These are phyloP conservation scores for Eulemur macaco DNA, from an alignment of 2,113 vertebrate genomes.

Conservation along the genomic window DNA sequence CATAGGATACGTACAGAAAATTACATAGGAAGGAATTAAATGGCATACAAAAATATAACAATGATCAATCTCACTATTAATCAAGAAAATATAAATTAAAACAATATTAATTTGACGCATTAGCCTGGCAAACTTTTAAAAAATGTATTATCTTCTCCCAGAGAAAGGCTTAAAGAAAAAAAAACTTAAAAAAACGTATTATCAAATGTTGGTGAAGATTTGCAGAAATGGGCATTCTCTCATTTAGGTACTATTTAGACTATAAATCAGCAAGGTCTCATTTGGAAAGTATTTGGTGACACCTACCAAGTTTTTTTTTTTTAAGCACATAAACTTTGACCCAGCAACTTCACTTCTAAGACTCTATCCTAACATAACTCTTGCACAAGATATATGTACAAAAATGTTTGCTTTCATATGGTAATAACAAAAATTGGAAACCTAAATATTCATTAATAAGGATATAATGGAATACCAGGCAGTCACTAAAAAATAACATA, in stretches of 20 bases:
- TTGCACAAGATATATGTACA: not conserved
- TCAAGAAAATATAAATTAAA: not conserved
- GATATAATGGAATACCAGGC: not conserved
- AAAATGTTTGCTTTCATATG: not conserved
- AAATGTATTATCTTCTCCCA: not conserved
- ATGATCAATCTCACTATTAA: not conserved
- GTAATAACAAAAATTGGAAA: not conserved
- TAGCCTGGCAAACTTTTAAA: not conserved
- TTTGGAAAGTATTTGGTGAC: not conserved
- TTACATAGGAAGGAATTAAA: not conserved
- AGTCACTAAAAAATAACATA: not conserved
- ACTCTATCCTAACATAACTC: not conserved
- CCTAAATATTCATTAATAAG: not conserved
- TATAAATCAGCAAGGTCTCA: not conserved
- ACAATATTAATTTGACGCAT: not conserved
- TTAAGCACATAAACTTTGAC: not conserved
- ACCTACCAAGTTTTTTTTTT: not conserved
- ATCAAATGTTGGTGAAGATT: not conserved
- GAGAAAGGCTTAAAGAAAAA: too few relatives aligned
- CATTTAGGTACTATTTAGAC: not conserved
- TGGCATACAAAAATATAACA: not conserved
- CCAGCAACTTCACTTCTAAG: not conserved
- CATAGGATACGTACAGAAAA: not conserved
- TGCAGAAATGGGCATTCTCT: not conserved
- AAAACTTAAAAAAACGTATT: not conserved